Conservation (phyloP, 2,113 vertebrate species). For the Chlorodrepanis virens region DNA sequence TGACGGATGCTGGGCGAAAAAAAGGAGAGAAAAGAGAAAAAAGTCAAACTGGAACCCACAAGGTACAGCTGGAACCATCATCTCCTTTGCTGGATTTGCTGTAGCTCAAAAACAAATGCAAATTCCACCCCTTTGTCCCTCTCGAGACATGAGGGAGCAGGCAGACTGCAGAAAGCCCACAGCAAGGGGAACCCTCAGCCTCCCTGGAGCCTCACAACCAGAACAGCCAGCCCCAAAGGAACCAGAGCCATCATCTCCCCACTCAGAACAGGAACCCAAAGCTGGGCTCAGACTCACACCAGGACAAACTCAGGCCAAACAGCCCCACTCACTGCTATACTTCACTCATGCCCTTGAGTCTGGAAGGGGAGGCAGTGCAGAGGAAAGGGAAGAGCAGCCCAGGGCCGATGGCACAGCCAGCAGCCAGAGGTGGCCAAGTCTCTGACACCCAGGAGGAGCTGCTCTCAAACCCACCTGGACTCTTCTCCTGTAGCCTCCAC, state of each 20-base stretch:
- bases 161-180: background rate
- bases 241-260: background rate
- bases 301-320: background rate
- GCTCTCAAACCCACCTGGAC: constrained; percentile 80
- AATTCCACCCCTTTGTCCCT: background rate
- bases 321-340: background rate
- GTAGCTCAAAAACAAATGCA: background rate
- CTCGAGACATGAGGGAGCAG: accelerated
- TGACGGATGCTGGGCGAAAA: constrained; percentile 86
- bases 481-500: constrained; percentile 96
- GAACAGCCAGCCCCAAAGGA: background rate
- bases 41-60: background rate
- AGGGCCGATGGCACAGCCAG: background rate
- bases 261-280: background rate
- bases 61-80: background rate
- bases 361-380: background rate
- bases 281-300: background rate
- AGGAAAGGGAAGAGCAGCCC: background rate
- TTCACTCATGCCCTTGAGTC: accelerated
- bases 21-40: background rate
- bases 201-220: background rate
- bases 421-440: background rate
- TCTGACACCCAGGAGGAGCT: background rate
- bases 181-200: background rate
- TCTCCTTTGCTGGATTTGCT: background rate